Evolutionary conservation across 2,113 vertebrate genomes (phyloP).

Genomic region (Pycnonotus jocosus): DNA sequence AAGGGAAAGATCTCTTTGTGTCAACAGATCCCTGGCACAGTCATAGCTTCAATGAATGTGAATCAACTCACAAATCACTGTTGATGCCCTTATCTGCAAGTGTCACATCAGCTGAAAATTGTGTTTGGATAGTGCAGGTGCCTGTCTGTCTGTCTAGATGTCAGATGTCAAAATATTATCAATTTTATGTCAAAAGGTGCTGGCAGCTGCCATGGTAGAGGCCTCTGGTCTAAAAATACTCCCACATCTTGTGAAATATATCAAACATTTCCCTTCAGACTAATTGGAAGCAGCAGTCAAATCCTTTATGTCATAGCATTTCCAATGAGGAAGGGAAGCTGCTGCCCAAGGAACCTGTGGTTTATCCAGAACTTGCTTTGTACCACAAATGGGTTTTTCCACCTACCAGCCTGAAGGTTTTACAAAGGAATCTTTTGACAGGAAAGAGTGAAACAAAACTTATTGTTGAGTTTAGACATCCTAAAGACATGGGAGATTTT

Average conservation of each 20-base stretch:
- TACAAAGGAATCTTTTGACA: not conserved
- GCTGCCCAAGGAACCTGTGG: not conserved
- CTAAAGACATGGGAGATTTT: not conserved
- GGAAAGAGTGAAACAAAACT: not conserved
- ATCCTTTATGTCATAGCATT: not conserved
- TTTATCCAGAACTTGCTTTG: not conserved
- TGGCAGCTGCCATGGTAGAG: not conserved
- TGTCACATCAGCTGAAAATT: not conserved
- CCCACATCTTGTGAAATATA: not conserved
- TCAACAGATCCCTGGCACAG: not conserved
- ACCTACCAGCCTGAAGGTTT: not conserved
- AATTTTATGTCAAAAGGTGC: not conserved
- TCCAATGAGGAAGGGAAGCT: not conserved
- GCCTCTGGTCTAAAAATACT: not conserved
- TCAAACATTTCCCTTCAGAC: not conserved
- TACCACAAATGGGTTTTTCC: not conserved
- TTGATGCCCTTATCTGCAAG: not conserved
- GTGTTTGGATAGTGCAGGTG: not conserved
- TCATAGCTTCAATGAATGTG: not conserved
- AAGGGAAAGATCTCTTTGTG: accelerated
- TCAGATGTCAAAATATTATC: conserved; percentile 9
- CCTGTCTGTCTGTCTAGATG: not conserved
- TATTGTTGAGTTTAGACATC: not conserved
- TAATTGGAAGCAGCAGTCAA: not conserved
- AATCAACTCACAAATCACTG: not conserved